phyloP scores from a whole-genome alignment of 1,140 invertebrate genomes.

The Amphibalanus amphitrite region DNA sequence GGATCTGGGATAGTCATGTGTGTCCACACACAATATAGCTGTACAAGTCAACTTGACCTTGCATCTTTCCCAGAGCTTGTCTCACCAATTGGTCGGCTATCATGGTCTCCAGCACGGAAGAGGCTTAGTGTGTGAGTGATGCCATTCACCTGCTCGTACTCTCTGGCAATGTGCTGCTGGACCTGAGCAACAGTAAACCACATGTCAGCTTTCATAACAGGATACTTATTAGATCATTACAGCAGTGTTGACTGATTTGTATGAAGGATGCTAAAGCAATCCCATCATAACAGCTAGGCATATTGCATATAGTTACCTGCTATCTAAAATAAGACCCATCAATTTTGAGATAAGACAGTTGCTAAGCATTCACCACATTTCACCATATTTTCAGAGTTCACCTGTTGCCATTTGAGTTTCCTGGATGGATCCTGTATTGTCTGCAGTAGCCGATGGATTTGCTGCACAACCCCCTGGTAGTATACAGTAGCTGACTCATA shows the following conservation, averaged over 20 bases:
- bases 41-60: no score
- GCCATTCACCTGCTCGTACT: constrained; percentile 80
- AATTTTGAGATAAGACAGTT: no score
- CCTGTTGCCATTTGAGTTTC: constrained; percentile 77
- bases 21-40: background rate
- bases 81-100: background rate
- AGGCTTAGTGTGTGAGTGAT: constrained; percentile 46
- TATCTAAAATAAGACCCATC: no score
- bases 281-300: no score
- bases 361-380: no score
- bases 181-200: constrained; percentile 47
- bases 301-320: no score
- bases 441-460: constrained; percentile 64
- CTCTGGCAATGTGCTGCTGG: constrained; percentile 69
- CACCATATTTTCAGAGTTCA: no score
- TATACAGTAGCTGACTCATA: constrained; percentile 89
- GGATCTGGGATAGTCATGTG: background rate
- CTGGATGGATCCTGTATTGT: constrained; percentile 58
- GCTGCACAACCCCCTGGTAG: constrained; percentile 82
- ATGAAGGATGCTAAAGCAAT: no score
- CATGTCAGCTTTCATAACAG: background rate
- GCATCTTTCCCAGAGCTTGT: background rate
- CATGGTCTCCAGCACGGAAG: constrained; percentile 38
- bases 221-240: no score
- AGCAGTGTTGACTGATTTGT: no score